Evolutionary conservation across 1,140 invertebrate genomes (phyloP).

Genomic region (Branchinecta lynchi): DNA sequence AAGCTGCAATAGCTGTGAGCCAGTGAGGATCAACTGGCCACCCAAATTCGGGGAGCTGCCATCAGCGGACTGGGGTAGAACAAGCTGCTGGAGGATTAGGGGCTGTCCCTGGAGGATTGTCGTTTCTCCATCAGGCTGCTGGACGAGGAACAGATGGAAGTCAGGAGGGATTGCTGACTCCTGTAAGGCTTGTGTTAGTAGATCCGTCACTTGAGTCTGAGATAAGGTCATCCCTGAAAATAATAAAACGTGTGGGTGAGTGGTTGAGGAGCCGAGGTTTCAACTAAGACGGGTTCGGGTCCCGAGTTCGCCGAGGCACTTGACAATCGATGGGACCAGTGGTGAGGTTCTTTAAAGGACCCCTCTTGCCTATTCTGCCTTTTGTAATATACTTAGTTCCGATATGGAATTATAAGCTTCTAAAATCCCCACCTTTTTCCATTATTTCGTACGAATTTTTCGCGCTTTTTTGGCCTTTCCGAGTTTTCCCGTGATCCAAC

Average conservation of each 20-base stretch:
- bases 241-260: background rate
- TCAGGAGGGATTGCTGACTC: conserved; percentile 2
- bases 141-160: background rate
- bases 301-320: too few species aligned
- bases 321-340: too few species aligned
- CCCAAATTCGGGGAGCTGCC: background rate
- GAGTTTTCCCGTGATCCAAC: too few species aligned
- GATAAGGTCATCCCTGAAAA: background rate
- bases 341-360: too few species aligned
- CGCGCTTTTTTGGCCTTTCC: too few species aligned
- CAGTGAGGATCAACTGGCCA: background rate
- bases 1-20: background rate
- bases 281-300: too few species aligned
- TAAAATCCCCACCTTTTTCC: too few species aligned
- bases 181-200: background rate
- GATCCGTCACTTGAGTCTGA: background rate
- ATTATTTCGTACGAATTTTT: too few species aligned
- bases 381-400: too few species aligned
- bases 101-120: conserved; percentile 5
- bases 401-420: too few species aligned
- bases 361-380: too few species aligned
- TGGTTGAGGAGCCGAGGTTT: too few species aligned
- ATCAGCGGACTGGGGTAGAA: background rate
- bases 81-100: background rate
- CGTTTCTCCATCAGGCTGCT: conserved; percentile 2